Base-by-base conservation (phyloP, 2,113 vertebrate genomes). In the Mungos mungo region DNA sequence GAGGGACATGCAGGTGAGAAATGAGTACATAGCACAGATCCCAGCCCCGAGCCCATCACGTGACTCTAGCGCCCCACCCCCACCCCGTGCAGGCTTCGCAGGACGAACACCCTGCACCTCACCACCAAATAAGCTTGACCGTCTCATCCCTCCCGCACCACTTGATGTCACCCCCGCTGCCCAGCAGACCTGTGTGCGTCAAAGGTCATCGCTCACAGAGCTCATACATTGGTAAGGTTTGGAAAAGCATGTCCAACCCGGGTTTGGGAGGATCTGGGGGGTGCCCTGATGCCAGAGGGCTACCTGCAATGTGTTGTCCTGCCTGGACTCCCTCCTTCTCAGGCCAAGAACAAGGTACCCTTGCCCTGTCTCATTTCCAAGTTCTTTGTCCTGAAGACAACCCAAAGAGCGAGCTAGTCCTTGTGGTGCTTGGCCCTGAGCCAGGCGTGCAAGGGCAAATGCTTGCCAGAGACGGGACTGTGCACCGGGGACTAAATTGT, bases 111-210 rank as follows among this genome's bases (percentile, higher is more conserved):
- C 45, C 5, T 74, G 13, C 21, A 8, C 2, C 45, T 16, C 0
- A 1, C 69, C 45, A 19, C 15, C 3, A 10, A 85, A 68, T 57
- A 63, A 88, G 82, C 16, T 82, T 13, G 27, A 74, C 89, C 94
- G 85, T 98, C 98, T 98, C 97, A 96, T 98, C 98, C 96, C 97
- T 96, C 90, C 96, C 95, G 23, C 88, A 96, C 98, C 98, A 97
- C 98, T 98, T 98, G 98, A 98, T 97, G 97, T 98, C 98, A 97
- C 97, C 98, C 96, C 98, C 98, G 98, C 98, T 98, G 98, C 86
- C 97, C 98, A 92, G 79, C 68, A 98, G 93, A 98, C 96, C 92
- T 10, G 29, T 85, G 94, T 92, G 96, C 10, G 8, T 97, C 97
- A 96, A 96, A 98, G 92, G 89, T 47, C 90, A 98, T 87, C 90